phyloP scores from a whole-genome alignment of 1,140 invertebrate genomes.

The Drosophila orena region DNA sequence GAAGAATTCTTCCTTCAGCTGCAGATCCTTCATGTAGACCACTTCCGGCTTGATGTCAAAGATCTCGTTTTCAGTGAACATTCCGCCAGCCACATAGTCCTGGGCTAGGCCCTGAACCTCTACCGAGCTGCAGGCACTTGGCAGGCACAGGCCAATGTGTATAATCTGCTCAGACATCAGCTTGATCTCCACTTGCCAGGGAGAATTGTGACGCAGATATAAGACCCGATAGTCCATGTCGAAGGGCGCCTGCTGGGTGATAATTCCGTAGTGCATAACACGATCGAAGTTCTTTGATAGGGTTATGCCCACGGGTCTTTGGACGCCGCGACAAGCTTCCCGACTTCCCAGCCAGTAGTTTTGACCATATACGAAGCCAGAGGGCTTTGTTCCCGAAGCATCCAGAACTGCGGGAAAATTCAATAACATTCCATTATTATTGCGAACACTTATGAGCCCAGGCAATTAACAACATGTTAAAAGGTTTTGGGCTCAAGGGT shows the following conservation, averaged over 20 bases:
- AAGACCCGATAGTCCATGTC: constrained; percentile 79
- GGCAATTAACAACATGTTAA: not conserved
- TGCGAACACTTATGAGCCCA: not conserved
- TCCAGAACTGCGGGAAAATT: constrained; percentile 66
- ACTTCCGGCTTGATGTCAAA: constrained; percentile 77
- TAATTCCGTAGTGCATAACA: constrained; percentile 78
- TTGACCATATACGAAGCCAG: constrained; percentile 82
- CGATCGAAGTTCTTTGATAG: constrained; percentile 80
- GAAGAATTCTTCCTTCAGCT: constrained; percentile 69
- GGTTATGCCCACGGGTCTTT: constrained; percentile 73
- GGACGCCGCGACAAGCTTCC: constrained; percentile 74
- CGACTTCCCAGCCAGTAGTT: constrained; percentile 84
- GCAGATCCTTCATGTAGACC: constrained; percentile 81
- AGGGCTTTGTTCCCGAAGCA: constrained; percentile 76
- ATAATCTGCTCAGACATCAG: constrained; percentile 83
- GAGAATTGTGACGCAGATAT: constrained; percentile 78
- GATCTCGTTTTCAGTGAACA: constrained; percentile 75
- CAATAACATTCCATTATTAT: not conserved
- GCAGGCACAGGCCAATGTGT: constrained; percentile 81
- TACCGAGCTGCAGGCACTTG: constrained; percentile 59
- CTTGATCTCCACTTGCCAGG: constrained; percentile 84
- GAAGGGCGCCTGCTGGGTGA: constrained; percentile 77
- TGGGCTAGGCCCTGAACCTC: constrained; percentile 70
- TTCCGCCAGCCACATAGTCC: constrained; percentile 57
- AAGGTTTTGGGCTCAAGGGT: not conserved